Evolutionary conservation across 2,113 vertebrate species (phyloP).

Genomic region (Ifrita kowaldi): DNA sequence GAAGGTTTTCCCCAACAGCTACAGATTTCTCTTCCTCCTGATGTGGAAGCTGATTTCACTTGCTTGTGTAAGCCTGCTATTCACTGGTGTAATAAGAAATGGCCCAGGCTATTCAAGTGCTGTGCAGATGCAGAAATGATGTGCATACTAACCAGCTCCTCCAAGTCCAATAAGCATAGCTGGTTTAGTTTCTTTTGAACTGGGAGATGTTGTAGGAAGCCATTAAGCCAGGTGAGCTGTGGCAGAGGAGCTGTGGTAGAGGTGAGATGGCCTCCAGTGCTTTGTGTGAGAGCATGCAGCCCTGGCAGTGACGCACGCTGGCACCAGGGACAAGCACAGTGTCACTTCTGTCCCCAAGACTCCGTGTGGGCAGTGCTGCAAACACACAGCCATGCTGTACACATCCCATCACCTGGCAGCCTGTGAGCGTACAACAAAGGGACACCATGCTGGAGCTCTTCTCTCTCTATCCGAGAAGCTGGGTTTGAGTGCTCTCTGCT

Average conservation of each 20-base stretch:
- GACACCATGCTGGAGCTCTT: background rate
- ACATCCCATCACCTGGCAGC: background rate
- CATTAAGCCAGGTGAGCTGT: slow-evolving; percentile 7
- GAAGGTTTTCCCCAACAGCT: slow-evolving; percentile 30
- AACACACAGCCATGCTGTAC: background rate
- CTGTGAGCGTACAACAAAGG: accelerated
- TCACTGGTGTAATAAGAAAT: slow-evolving; percentile 60
- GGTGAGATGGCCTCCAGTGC: background rate
- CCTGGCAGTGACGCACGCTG: accelerated
- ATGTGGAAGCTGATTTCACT: slow-evolving; percentile 40
- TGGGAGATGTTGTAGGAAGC: slow-evolving; percentile 18
- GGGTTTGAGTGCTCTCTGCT: background rate
- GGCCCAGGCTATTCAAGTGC: slow-evolving; percentile 21
- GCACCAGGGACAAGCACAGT: background rate
- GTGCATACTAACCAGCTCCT: slow-evolving; percentile 35
- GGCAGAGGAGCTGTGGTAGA: background rate
- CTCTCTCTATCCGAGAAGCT: background rate
- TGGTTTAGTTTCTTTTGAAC: slow-evolving; percentile 50
- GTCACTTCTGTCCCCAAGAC: background rate
- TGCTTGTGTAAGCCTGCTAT: slow-evolving; percentile 52
- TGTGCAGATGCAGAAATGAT: slow-evolving; percentile 32
- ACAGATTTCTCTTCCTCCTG: slow-evolving; percentile 51
- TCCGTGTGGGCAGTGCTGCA: accelerated
- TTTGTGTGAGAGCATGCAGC: background rate
- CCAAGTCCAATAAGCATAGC: slow-evolving; percentile 3